Conservation (phyloP, 2,113 vertebrate species). For the Andinoacara biseriatus region DNA sequence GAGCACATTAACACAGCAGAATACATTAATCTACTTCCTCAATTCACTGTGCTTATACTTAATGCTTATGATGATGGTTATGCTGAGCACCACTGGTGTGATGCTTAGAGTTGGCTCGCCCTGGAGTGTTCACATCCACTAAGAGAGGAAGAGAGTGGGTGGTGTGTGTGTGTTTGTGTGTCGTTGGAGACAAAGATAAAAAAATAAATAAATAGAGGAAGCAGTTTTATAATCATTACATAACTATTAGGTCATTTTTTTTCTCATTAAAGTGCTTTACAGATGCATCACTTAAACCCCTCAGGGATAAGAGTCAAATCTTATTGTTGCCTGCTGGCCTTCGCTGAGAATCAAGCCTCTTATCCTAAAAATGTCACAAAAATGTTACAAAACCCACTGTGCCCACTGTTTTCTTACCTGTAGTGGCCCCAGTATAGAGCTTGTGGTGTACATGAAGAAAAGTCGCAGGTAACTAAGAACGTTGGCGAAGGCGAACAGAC, state of each 20-base stretch:
- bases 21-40: slow-evolving; percentile 18
- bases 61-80: slow-evolving; percentile 30
- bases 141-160: slow-evolving; percentile 46
- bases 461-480: slow-evolving; percentile 96
- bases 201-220: background rate
- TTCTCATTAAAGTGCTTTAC: background rate
- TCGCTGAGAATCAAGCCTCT: background rate
- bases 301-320: background rate
- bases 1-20: slow-evolving; percentile 15
- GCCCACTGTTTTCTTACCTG: slow-evolving; percentile 82
- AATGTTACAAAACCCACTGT: background rate
- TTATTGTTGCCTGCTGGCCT: background rate
- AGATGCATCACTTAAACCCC: background rate
- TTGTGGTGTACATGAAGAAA: slow-evolving; percentile 99
- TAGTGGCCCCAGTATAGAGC: slow-evolving; percentile 95
- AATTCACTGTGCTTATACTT: slow-evolving; percentile 12
- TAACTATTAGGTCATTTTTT: slow-evolving; percentile 8
- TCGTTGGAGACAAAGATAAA: background rate
- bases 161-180: slow-evolving; percentile 8
- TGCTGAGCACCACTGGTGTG: slow-evolving; percentile 49
- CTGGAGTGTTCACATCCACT: slow-evolving; percentile 39
- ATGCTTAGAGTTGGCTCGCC: slow-evolving; percentile 45
- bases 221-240: slow-evolving; percentile 38
- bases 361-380: background rate
- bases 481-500: slow-evolving; percentile 97